Evolutionary conservation across 1,140 invertebrate genomes (phyloP).

Genomic region (Drosophila gunungcola): DNA sequence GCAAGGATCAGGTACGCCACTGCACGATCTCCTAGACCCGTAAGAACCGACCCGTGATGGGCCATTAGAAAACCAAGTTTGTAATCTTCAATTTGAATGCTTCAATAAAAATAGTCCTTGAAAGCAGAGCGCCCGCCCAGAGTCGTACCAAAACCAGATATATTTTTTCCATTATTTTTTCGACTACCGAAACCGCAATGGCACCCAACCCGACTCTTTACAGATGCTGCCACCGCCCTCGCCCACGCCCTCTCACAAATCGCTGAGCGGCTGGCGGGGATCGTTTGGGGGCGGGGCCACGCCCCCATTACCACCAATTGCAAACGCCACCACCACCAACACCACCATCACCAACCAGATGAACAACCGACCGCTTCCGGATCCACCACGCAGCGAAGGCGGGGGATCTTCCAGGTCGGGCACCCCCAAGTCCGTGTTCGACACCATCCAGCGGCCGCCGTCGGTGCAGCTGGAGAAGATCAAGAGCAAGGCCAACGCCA

Average conservation of each 20-base stretch:
- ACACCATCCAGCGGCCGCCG: constrained; percentile 78
- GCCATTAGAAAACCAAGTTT: constrained; percentile 62
- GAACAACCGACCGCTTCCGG: constrained; percentile 78
- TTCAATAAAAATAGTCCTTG: constrained; percentile 67
- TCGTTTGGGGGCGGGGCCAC: constrained; percentile 30
- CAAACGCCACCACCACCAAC: constrained; percentile 2
- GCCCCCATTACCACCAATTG: constrained; percentile 10
- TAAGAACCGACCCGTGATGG: constrained; percentile 16
- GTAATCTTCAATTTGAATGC: constrained; percentile 68
- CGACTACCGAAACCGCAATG: constrained; percentile 39
- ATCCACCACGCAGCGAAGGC: constrained; percentile 76
- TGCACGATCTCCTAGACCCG: constrained; percentile 84
- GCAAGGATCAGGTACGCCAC: constrained; percentile 86
- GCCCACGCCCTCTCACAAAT: constrained; percentile 76
- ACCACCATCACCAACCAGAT: constrained; percentile 22
- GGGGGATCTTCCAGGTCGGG: constrained; percentile 74
- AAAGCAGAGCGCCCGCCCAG: constrained; percentile 34
- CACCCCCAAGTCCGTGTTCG: constrained; percentile 82
- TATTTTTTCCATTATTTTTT: constrained; percentile 16
- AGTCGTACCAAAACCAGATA: constrained; percentile 11
- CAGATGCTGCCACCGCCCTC: constrained; percentile 77
- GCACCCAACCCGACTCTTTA: constrained; percentile 54
- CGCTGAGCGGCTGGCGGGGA: constrained; percentile 63
- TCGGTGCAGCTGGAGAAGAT: constrained; percentile 84
- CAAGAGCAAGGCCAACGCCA: constrained; percentile 81